Conservation (phyloP, 2,113 vertebrate genomes). For the Oxygymnocypris stewartii region DNA sequence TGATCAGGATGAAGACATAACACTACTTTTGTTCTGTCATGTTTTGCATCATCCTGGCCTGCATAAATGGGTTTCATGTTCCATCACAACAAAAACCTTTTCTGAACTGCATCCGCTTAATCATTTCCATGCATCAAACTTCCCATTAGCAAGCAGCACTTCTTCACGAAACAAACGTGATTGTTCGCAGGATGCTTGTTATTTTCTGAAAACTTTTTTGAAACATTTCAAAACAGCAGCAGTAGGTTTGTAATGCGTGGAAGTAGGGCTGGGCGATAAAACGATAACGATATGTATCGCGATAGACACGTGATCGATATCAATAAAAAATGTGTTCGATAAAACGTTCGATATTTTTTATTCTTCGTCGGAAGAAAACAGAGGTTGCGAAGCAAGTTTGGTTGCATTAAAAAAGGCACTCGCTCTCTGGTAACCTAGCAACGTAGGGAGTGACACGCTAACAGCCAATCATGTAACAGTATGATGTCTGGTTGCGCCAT, state of each 20-base stretch:
- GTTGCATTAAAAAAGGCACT: no score
- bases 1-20: conserved; percentile 13
- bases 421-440: no score
- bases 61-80: conserved; percentile 14
- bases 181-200: neutral
- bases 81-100: neutral
- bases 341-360: no score
- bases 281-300: no score
- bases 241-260: neutral
- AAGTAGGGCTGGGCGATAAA: no score
- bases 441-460: no score
- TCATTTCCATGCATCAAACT: neutral
- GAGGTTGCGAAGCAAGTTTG: no score
- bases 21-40: conserved; percentile 1
- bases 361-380: no score
- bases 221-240: neutral
- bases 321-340: no score
- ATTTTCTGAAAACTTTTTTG: conserved; percentile 8
- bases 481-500: no score
- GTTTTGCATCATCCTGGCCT: conserved; percentile 15
- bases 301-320: no score
- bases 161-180: neutral
- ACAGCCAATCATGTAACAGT: no score
- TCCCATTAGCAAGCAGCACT: conserved; percentile 22
- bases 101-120: neutral